A percentile compares a stretch with the other conserved stretches of the same genome.
Evolutionary conservation across 1,140 invertebrate genomes (phyloP).

Genomic region (Brachionus rubens): DNA sequence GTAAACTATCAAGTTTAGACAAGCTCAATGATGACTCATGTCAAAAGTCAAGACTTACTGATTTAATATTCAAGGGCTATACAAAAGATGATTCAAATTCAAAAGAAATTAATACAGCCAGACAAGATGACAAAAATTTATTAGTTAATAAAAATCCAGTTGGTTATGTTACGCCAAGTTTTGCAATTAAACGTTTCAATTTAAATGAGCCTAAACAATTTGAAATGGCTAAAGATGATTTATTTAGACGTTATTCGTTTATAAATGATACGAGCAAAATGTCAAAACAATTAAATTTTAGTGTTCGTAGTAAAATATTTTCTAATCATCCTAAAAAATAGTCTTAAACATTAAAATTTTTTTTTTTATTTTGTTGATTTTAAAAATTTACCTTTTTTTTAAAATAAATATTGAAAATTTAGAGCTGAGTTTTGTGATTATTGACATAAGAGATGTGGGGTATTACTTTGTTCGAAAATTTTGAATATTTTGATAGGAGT

Average conservation of each 20-base stretch:
- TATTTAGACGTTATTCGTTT: conserved; percentile 2
- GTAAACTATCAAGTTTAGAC: not conserved
- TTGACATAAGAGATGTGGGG: too few relatives aligned
- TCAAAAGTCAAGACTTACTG: not conserved
- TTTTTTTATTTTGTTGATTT: too few relatives aligned
- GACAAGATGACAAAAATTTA: not conserved
- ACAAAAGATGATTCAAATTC: not conserved
- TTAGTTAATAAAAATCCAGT: not conserved
- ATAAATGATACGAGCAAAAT: not conserved
- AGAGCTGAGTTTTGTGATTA: too few relatives aligned
- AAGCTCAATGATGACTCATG: not conserved
- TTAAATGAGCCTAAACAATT: conserved; percentile 10
- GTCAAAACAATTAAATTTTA: not conserved
- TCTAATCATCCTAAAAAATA: too few relatives aligned
- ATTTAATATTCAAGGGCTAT: not conserved
- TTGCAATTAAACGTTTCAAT: conserved; percentile 1
- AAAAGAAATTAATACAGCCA: not conserved
- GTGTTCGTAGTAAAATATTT: too few relatives aligned
- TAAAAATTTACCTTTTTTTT: too few relatives aligned
- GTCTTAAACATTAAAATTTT: too few relatives aligned
- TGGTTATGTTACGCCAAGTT: conserved; percentile 19
- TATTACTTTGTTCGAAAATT: too few relatives aligned
- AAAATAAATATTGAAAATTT: too few relatives aligned
- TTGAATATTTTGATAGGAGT: too few relatives aligned
- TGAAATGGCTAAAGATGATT: not conserved